Evolutionary conservation across 2,888 invertebrate species (phyloP), one percentile per base, ranked within the genome.

Genomic region (Lissocephala sabroskyi): DNA sequence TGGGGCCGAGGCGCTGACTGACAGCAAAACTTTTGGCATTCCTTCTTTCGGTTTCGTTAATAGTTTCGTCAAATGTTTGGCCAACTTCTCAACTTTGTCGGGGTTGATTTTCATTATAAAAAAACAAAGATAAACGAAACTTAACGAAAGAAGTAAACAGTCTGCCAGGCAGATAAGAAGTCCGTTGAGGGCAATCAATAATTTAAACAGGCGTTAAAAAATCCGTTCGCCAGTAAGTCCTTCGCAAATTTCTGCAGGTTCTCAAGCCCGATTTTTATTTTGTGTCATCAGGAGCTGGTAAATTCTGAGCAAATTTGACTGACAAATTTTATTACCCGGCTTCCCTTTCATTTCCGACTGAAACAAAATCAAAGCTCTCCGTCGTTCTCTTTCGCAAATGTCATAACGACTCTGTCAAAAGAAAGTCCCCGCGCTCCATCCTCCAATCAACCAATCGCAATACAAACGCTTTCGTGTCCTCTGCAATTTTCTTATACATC

Each of bases 401-500:
- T 55, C 33, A 35, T 37, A 32, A 30, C 17, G 36, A 33, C 48
- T 33, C 13, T 16, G 30, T 23, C 4, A 23, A 7, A 7, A 23
- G 23, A 3, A 23, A 5, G 23, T 41, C 40, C 32, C 30, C 52
- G 49, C 56, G 52, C 59, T 59, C 52, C 60, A 60, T 53, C 57
- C 51, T 41, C 44, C 56, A 45, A 45, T 47, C 56, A 51, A 33
- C 45, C 51, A 40, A 51, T 42, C 48, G 47, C 51, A 55, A 51
- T 47, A 56, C 51, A 42, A 50, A 63, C 59, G 58, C 57, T 56
- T 58, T 64, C 67, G 61, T 65, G 70, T 74, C 70, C 65, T 66
- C 66, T 62, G 62, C 67, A 62, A 70, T 74, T 70, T 66, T 58
- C 59, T 52, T 60, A 61, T 62, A 67, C 75, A 71, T 70, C 74